Evolutionary conservation across 2,888 invertebrate species (phyloP), one percentile per base, ranked within the genome.

Genomic region (Megalurothrips usitatus): DNA sequence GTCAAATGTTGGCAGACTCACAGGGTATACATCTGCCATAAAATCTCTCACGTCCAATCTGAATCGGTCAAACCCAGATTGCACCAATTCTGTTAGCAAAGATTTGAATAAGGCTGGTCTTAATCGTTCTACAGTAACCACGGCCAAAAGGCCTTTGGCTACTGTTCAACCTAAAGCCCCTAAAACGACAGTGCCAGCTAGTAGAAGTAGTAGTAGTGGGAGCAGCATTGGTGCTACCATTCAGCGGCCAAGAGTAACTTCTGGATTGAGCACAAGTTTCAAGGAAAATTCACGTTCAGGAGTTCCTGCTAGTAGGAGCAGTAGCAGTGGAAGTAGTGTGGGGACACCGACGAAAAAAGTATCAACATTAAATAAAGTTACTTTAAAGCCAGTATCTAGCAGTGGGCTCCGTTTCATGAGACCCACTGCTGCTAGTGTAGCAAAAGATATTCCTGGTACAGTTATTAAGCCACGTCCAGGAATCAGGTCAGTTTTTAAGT

Each of bases 351-450:
- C 52, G 84, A 84, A 82, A 68, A 84, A 81, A 82, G 83, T 82
- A 81, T 84, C 80, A 84, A 83, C 79, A 85, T 84, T 83, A 83
- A 84, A 82, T 81, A 43, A 80, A 48, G 79, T 82, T 1, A 86
- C 86, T 11, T 86, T 89, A 34, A 88, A 88, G 80, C 86, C 86
- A 34, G 84, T 84, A 85, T 86, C 80, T 80, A 85, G 79, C 83
- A 86, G 84, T 87, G 89, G 86, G n/a, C 89, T 91, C 82, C 91
- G 93, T 82, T 96, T 96, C 86, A 96, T 96, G 96, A 91, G 95
- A 85, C 96, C 96, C 0, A 96, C 96, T 0, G 92, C 95, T 47
- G 93, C 96, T 14, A 96, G 95, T 83, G 91, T 92, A 49, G 94
- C 94, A 80, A 94, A 95, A 86, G 91, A 90, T 83, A 88, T 82